Evolutionary conservation across 1,140 invertebrate genomes (phyloP).

Genomic region (Psix sp.): DNA sequence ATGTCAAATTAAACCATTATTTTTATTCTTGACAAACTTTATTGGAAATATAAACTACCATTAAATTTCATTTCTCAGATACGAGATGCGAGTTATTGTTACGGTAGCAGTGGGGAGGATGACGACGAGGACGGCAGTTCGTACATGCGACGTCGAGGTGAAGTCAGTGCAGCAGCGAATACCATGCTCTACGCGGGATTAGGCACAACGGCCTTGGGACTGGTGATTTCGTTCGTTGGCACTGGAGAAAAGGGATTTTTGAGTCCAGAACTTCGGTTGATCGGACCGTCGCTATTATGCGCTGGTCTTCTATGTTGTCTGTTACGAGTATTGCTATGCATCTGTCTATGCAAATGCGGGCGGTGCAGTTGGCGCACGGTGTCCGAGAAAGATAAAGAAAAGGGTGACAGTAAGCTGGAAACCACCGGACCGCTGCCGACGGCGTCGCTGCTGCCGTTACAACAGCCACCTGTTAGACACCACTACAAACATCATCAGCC

Average conservation of each 20-base stretch:
- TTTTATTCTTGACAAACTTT: too few species aligned
- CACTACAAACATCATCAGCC: slow-evolving; percentile 4
- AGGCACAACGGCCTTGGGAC: slow-evolving; percentile 86
- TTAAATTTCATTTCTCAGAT: slow-evolving; percentile 76
- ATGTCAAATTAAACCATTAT: too few species aligned
- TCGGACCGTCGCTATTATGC: slow-evolving; percentile 86
- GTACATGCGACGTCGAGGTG: slow-evolving; percentile 69
- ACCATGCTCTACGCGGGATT: slow-evolving; percentile 90
- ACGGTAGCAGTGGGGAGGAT: slow-evolving; percentile 81
- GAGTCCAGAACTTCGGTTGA: slow-evolving; percentile 87
- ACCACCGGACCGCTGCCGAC: slow-evolving; percentile 57
- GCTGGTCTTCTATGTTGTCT: slow-evolving; percentile 80
- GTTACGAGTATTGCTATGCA: slow-evolving; percentile 79
- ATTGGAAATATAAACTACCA: too few species aligned
- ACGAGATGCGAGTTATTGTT: slow-evolving; percentile 84
- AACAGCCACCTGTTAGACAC: slow-evolving; percentile 26
- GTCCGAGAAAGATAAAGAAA: slow-evolving; percentile 60
- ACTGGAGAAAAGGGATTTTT: slow-evolving; percentile 93
- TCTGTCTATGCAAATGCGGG: slow-evolving; percentile 79
- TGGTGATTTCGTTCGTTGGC: slow-evolving; percentile 91
- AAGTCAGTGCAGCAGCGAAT: slow-evolving; percentile 83
- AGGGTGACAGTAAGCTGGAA: slow-evolving; percentile 61
- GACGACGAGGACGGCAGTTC: slow-evolving; percentile 75
- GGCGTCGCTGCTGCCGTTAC: slow-evolving; percentile 62
- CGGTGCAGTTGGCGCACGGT: slow-evolving; percentile 65